Evolutionary conservation across 1,140 invertebrate genomes (phyloP).

Genomic region (Drosophila sp.): DNA sequence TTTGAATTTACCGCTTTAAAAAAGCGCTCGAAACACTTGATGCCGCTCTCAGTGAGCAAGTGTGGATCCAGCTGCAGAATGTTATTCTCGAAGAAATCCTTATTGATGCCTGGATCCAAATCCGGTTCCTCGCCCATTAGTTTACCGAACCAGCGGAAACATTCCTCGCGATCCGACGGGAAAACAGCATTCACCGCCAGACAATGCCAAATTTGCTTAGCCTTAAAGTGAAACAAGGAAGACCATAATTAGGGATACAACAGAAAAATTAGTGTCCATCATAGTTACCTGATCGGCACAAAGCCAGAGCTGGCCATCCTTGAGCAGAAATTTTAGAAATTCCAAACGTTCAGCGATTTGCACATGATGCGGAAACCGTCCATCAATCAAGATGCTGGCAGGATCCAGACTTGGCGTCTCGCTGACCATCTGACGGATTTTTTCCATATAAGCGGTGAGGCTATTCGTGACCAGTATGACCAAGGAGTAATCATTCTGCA

Average conservation of each 20-base stretch:
- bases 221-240: slow-evolving; percentile 76
- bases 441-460: slow-evolving; percentile 95
- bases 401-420: slow-evolving; percentile 91
- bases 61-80: slow-evolving; percentile 96
- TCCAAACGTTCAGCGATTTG: slow-evolving; percentile 97
- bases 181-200: slow-evolving; percentile 97
- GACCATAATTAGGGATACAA: neutral
- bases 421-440: slow-evolving; percentile 89
- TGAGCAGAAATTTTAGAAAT: slow-evolving; percentile 95
- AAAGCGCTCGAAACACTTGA: slow-evolving; percentile 94
- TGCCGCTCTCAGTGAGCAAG: slow-evolving; percentile 96
- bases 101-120: slow-evolving; percentile 97
- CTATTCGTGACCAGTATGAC: slow-evolving; percentile 97
- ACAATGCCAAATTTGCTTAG: slow-evolving; percentile 98
- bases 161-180: slow-evolving; percentile 95
- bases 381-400: slow-evolving; percentile 92
- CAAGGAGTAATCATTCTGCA: slow-evolving; percentile 96
- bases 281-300: slow-evolving; percentile 91
- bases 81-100: slow-evolving; percentile 98
- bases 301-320: slow-evolving; percentile 97
- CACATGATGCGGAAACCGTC: slow-evolving; percentile 94
- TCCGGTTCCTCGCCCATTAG: slow-evolving; percentile 99
- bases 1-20: slow-evolving; percentile 98
- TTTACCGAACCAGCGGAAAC: slow-evolving; percentile 99
- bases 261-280: neutral